Percentiles rank a stretch among this genome's conserved stretches.
Evolutionary conservation across 2,888 invertebrate species (phyloP).

Genomic region (Agonopterix alstromeriana): DNA sequence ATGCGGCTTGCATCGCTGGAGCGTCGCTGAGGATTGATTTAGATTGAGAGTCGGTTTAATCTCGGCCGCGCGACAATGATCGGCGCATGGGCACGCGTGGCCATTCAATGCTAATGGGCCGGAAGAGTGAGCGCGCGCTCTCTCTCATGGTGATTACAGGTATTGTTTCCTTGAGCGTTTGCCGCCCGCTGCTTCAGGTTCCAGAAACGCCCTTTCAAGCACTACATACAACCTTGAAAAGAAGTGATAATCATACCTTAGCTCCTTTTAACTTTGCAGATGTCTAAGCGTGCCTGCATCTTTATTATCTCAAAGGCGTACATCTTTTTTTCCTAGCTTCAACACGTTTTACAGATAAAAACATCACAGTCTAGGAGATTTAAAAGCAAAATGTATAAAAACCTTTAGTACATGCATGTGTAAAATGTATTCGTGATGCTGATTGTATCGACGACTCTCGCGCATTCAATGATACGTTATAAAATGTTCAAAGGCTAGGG

Average conservation of each 20-base stretch:
- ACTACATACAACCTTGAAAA: too few species aligned
- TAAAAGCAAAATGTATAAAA: too few species aligned
- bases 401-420: conserved; percentile 20
- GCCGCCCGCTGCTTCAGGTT: conserved; percentile 32
- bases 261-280: too few species aligned
- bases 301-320: too few species aligned
- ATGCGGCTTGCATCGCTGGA: conserved; percentile 33
- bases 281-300: too few species aligned
- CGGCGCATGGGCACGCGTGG: conserved; percentile 50
- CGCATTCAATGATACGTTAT: conserved; percentile 37
- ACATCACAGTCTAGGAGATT: not conserved
- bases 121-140: conserved; percentile 65
- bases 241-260: too few species aligned
- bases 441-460: conserved; percentile 46
- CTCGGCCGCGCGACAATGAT: conserved; percentile 54
- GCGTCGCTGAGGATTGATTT: conserved; percentile 52
- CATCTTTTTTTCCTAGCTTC: too few species aligned
- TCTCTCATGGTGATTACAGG: conserved; percentile 48
- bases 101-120: conserved; percentile 73
- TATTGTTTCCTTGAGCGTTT: conserved; percentile 46
- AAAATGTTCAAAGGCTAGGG: conserved; percentile 23
- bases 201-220: conserved; percentile 11
- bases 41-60: conserved; percentile 50
- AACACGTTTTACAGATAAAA: not conserved
- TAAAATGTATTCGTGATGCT: conserved; percentile 43